Conservation (phyloP, 2,888 invertebrate genomes). For the Eucera pruinosa region DNA sequence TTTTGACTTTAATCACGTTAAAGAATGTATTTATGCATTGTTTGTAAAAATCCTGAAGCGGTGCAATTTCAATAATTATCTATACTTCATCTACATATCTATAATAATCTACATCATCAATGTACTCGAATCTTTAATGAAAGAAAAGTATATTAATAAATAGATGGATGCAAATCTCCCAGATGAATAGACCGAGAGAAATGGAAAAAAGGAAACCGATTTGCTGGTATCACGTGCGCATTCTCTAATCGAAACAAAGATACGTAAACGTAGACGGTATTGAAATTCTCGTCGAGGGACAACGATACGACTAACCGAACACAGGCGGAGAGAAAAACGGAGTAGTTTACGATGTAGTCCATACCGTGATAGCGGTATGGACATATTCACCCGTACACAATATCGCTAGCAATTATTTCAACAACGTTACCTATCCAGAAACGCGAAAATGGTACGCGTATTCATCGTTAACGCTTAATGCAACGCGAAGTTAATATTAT, state of each 20-base stretch:
- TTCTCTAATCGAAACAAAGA: conserved; percentile 8
- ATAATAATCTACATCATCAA: too few relatives aligned
- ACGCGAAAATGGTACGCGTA: not conserved
- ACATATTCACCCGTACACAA: not conserved
- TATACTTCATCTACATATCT: too few relatives aligned
- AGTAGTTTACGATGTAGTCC: conserved; percentile 29
- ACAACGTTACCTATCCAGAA: not conserved
- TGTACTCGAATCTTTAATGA: too few relatives aligned
- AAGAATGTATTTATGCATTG: too few relatives aligned
- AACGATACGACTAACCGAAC: not conserved
- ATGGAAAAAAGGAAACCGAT: not conserved
- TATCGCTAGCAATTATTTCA: conserved; percentile 5
- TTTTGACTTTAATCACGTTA: too few relatives aligned
- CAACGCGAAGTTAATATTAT: too few relatives aligned
- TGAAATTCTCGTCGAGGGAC: conserved; percentile 13
- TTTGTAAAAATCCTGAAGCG: too few relatives aligned
- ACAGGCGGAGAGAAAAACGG: not conserved
- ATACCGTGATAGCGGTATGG: not conserved
- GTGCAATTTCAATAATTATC: too few relatives aligned
- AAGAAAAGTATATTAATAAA: too few relatives aligned
- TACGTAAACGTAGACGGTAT: conserved; percentile 4
- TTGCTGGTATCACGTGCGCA: not conserved
- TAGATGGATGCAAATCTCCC: not conserved
- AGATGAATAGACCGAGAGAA: not conserved
- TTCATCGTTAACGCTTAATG: too few relatives aligned